Percentiles rank a stretch among this genome's conserved stretches.
Conservation (phyloP, 2,797 vertebrate genomes). For the Enteromius paludinosus region DNA sequence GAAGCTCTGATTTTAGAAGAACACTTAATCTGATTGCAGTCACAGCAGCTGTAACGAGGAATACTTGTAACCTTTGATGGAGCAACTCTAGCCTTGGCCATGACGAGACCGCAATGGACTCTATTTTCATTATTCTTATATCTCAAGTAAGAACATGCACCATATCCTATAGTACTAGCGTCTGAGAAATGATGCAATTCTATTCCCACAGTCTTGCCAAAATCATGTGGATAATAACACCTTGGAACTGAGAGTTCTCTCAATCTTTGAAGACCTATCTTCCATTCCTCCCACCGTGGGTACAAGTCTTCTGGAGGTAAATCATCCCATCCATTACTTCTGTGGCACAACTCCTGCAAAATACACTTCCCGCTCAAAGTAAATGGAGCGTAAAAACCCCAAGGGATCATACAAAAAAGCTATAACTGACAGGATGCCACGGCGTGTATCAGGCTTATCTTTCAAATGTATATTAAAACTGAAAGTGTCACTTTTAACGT, state of each 20-base stretch:
- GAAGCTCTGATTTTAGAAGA: constrained; percentile 44
- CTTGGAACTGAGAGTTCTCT: constrained; percentile 13
- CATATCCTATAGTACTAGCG: constrained; percentile 48
- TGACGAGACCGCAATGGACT: constrained; percentile 45
- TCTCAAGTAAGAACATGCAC: constrained; percentile 52
- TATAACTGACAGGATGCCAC: constrained; percentile 9
- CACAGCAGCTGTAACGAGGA: constrained; percentile 45
- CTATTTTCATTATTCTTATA: constrained; percentile 7
- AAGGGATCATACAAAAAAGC: constrained; percentile 40
- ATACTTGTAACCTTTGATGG: constrained; percentile 56
- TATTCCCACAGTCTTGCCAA: constrained; percentile 45
- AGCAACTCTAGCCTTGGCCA: constrained; percentile 58
- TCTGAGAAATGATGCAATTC: constrained; percentile 60
- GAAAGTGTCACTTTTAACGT: not conserved
- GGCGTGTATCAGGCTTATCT: too few species aligned
- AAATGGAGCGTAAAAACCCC: constrained; percentile 39
- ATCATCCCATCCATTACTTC: constrained; percentile 40
- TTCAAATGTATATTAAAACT: constrained; percentile 8
- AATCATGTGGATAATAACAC: constrained; percentile 40
- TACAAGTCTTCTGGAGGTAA: constrained; percentile 25
- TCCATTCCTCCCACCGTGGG: constrained; percentile 43
- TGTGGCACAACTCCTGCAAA: constrained; percentile 40
- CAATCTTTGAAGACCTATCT: constrained; percentile 26
- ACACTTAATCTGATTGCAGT: not conserved
- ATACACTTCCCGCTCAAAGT: constrained; percentile 25